Conservation (phyloP, 2,113 vertebrate species). For the Leiothrix lutea region DNA sequence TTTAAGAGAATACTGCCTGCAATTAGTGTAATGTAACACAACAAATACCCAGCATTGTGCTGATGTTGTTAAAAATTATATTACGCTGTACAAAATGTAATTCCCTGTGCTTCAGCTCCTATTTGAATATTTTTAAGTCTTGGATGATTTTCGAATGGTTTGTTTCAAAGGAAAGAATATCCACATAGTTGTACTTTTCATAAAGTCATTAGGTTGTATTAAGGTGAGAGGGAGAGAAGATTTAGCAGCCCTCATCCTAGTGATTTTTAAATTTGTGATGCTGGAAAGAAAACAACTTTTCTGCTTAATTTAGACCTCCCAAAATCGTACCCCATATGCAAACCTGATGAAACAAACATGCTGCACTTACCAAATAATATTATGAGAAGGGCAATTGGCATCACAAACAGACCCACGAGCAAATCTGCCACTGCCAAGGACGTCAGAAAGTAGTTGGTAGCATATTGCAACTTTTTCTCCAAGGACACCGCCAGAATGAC, state of each 20-base stretch:
- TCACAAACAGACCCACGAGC: conserved; percentile 94
- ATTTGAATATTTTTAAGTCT: background rate
- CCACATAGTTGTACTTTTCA: background rate
- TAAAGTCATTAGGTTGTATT: background rate
- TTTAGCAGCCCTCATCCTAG: background rate
- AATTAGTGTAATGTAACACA: background rate
- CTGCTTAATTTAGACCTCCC: background rate
- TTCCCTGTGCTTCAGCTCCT: background rate
- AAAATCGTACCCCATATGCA: background rate
- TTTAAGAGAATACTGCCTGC: background rate
- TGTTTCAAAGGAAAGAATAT: background rate
- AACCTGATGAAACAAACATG: background rate
- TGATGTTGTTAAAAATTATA: background rate
- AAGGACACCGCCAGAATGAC: conserved; percentile 94
- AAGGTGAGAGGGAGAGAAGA: background rate
- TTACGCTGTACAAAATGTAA: background rate
- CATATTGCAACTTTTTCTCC: conserved; percentile 95
- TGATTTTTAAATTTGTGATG: background rate
- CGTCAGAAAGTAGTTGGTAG: conserved; percentile 97
- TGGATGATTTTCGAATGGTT: background rate
- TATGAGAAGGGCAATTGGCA: conserved; percentile 92
- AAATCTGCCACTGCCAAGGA: conserved; percentile 94
- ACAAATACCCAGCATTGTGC: background rate
- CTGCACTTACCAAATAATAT: conserved; percentile 89
- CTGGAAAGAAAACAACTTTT: background rate